phyloP scores from a whole-genome alignment of 2,113 vertebrate genomes.

The Pteronura brasiliensis region DNA sequence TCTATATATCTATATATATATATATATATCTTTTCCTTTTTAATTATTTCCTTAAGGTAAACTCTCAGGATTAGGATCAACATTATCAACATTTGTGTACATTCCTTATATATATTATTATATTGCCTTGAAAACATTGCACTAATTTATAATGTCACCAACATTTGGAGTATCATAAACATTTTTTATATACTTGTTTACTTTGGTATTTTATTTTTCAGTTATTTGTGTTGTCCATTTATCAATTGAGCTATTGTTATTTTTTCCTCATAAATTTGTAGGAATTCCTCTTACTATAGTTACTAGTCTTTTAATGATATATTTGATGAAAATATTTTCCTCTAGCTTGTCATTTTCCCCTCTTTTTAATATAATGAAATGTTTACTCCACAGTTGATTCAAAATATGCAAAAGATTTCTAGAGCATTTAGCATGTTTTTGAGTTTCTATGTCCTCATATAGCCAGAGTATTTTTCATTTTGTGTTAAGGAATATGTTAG shows the following conservation, averaged over 20 bases:
- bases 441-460: background rate
- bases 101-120: background rate
- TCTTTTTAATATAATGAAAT: constrained; percentile 24
- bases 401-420: constrained; percentile 3
- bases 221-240: background rate
- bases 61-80: constrained; percentile 16
- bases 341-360: background rate
- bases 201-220: background rate
- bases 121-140: background rate
- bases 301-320: background rate
- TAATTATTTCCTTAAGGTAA: constrained; percentile 12
- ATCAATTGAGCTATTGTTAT: background rate
- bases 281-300: background rate
- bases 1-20: background rate
- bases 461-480: background rate
- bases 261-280: background rate
- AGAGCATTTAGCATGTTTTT: background rate
- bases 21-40: background rate
- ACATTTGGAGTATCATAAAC: background rate
- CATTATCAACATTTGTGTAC: background rate
- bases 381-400: background rate
- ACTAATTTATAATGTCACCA: background rate
- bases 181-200: background rate
- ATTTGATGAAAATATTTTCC: background rate
- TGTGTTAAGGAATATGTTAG: background rate